phyloP scores from a whole-genome alignment of 2,888 invertebrate species.

The Melinopterus prodromus region DNA sequence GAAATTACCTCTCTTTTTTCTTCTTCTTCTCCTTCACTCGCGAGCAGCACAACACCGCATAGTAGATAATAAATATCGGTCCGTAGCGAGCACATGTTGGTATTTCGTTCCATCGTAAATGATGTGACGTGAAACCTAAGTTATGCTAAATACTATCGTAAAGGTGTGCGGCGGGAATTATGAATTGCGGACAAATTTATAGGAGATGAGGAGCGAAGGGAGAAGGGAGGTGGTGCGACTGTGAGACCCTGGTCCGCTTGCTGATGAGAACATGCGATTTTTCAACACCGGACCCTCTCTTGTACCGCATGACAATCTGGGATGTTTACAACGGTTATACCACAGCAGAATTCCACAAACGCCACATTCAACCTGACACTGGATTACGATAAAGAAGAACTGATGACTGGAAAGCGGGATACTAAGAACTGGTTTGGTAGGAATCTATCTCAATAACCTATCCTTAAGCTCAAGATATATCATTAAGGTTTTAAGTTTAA shows the following conservation, averaged over 20 bases:
- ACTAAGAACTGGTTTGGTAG: too few relatives aligned
- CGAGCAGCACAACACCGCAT: constrained; percentile 56
- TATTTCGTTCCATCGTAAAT: constrained; percentile 47
- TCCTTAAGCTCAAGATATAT: too few relatives aligned
- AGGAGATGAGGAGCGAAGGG: constrained; percentile 28
- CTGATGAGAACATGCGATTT: constrained; percentile 30
- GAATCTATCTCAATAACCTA: too few relatives aligned
- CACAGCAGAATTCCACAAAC: not conserved
- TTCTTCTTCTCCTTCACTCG: constrained; percentile 37
- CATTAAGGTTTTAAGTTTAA: too few relatives aligned
- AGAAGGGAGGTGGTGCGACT: constrained; percentile 16
- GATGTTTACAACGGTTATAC: not conserved
- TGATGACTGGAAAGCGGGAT: too few relatives aligned
- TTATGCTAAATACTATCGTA: constrained; percentile 52
- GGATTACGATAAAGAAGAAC: not conserved
- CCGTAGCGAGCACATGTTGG: constrained; percentile 52
- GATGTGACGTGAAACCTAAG: constrained; percentile 49
- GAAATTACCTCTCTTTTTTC: constrained; percentile 60
- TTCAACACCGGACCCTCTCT: constrained; percentile 10
- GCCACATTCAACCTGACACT: not conserved
- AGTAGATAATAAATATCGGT: constrained; percentile 56
- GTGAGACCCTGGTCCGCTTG: constrained; percentile 17
- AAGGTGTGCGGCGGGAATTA: constrained; percentile 47
- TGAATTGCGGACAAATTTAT: constrained; percentile 44
- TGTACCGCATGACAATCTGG: not conserved